Percentiles rank a stretch among this genome's conserved stretches.
Evolutionary conservation across 2,888 invertebrate genomes (phyloP).

Genomic region (Spodoptera picta): DNA sequence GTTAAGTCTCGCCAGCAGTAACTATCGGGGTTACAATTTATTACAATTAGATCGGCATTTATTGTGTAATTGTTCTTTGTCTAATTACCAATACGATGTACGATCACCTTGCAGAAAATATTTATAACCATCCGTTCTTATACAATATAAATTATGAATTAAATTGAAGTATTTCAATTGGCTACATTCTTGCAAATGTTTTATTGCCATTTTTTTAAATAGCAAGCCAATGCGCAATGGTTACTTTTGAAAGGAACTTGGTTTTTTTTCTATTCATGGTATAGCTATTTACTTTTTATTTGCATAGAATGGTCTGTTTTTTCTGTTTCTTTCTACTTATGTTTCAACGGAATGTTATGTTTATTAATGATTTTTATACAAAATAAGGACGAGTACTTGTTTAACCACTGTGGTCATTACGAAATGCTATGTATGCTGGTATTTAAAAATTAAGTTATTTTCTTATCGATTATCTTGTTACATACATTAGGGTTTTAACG

Average conservation of each 20-base stretch:
- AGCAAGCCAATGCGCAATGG: constrained; percentile 12
- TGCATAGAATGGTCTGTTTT: constrained; percentile 19
- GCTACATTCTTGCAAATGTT: constrained; percentile 26
- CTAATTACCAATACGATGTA: constrained; percentile 33
- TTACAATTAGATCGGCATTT: constrained; percentile 49
- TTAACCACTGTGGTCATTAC: no score
- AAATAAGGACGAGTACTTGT: background rate
- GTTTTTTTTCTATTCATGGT: constrained; percentile 1
- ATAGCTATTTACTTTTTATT: constrained; percentile 6
- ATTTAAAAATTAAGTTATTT: no score
- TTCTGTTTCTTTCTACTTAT: background rate
- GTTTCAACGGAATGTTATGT: constrained; percentile 10
- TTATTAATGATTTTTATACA: constrained; percentile 9
- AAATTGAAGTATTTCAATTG: constrained; percentile 35
- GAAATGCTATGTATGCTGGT: no score
- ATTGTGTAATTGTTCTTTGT: constrained; percentile 27
- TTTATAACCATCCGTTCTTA: constrained; percentile 15
- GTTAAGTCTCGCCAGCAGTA: constrained; percentile 13
- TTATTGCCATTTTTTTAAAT: constrained; percentile 6
- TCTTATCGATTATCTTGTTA: no score
- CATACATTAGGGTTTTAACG: no score
- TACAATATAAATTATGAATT: constrained; percentile 12
- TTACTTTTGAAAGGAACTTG: constrained; percentile 21
- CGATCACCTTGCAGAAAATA: constrained; percentile 23
- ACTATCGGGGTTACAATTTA: constrained; percentile 29